Conservation (phyloP, 2,113 vertebrate species). For the Clupea harengus region DNA sequence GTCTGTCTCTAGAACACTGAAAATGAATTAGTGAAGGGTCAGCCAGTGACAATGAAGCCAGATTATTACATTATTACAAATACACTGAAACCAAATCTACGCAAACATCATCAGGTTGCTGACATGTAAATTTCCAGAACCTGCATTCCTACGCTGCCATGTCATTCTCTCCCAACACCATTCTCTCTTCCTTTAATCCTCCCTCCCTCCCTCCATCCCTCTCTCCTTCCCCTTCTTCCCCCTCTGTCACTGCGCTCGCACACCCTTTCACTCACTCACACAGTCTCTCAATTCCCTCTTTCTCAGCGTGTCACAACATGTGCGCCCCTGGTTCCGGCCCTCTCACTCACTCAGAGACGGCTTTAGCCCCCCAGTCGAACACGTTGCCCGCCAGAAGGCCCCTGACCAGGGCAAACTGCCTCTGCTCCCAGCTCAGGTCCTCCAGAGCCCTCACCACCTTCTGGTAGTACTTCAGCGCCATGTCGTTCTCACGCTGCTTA, state of each 20-base stretch:
- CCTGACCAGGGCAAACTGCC: slow-evolving; percentile 89
- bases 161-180: not conserved
- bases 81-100: not conserved
- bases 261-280: not conserved
- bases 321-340: not conserved
- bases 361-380: slow-evolving; percentile 98
- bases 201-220: not conserved
- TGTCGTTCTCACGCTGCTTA: slow-evolving; percentile 92
- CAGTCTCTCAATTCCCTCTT: not conserved
- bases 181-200: not conserved
- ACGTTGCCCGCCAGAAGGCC: slow-evolving; percentile 95
- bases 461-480: slow-evolving; percentile 86
- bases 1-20: slow-evolving; percentile 90
- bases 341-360: slow-evolving; percentile 90
- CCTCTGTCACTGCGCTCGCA: too few species aligned
- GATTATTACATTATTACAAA: not conserved
- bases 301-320: not conserved
- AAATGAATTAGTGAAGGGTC: not conserved
- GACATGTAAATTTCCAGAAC: not conserved
- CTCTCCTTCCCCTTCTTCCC: too few species aligned
- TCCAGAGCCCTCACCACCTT: slow-evolving; percentile 83
- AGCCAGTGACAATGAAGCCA: not conserved
- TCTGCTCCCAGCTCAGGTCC: slow-evolving; percentile 86
- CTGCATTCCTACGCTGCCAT: not conserved
- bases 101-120: not conserved